Base-by-base conservation (phyloP, 2,797 vertebrate genomes). In the Pelobates cultripes region DNA sequence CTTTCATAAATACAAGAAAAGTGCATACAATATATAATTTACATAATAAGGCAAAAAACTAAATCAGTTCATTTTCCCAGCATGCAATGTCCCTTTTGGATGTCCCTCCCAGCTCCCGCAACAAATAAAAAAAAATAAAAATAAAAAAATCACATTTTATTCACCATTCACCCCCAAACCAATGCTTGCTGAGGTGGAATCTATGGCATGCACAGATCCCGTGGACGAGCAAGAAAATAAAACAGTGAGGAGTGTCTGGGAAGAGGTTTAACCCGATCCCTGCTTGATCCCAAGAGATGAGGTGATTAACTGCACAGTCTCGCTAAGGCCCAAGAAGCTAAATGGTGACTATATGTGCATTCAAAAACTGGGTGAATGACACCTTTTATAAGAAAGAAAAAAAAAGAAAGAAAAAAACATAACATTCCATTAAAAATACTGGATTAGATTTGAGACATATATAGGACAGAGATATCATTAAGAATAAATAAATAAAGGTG, bases 131-230 rank as follows among this genome's bases (percentile, higher is more conserved):
- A 28, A 28, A 28, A 28, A 28, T 28, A 28, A 28, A 28, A 28
- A 28, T 28, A 28, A 28, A 51, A 45, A 15, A 77, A 43, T 17
- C 15, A 53, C 76, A 78, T 68, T 61, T 14, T 70, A 12, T 69
- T 43, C 64, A 64, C 17, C 17, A 40, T 64, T 57, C 13, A 17
- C 7, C 77, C 66, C 70, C 60, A 15, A 6, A 8, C 70, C 67
- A 84, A 84, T 84, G 82, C 77, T 84, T 79, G 82, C 82, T 84
- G 82, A 79, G 43, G 51, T 53, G 72, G 82, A 84, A 79, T 84
- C 82, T 41, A 79, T 84, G 82, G 43, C 72, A 66, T 75, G 82
- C 82, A 83, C 81, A 84, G 77, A 84, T 84, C 82, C 81, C 77
- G 43, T 79, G 77, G 70, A 70, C 77, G 77, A 84, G 71, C 75